phyloP scores from a whole-genome alignment of 2,797 vertebrate species.

The Choloepus didactylus region DNA sequence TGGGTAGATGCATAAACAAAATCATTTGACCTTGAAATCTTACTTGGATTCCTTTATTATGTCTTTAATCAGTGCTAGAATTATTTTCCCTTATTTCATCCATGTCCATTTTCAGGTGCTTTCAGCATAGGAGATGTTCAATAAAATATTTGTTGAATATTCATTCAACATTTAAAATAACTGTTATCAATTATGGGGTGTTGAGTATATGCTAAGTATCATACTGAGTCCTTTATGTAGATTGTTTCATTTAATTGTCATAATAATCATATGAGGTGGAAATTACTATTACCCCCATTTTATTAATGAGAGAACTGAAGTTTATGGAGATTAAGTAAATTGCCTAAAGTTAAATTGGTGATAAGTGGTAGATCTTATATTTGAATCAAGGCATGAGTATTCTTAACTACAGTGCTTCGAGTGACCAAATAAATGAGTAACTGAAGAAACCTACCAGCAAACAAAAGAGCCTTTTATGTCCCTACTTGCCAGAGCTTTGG shows the following conservation, averaged over 20 bases:
- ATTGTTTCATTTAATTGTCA: conserved; percentile 49
- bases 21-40: background rate
- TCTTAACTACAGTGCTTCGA: background rate
- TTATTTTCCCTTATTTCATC: conserved; percentile 28
- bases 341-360: background rate
- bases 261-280: conserved; percentile 51
- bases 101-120: background rate
- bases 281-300: background rate
- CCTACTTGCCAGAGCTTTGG: background rate
- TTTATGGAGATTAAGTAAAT: background rate
- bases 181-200: background rate
- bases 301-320: conserved; percentile 8
- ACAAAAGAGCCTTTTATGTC: background rate
- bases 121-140: background rate
- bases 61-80: conserved; percentile 17
- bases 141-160: background rate
- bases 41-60: conserved; percentile 45
- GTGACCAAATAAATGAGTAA: background rate
- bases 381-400: background rate
- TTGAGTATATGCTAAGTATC: background rate
- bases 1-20: background rate
- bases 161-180: conserved; percentile 37
- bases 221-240: background rate
- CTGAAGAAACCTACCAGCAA: conserved; percentile 5
- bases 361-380: background rate